Conservation (phyloP, 2,888 invertebrate genomes). For the Periphyllus acericola region DNA sequence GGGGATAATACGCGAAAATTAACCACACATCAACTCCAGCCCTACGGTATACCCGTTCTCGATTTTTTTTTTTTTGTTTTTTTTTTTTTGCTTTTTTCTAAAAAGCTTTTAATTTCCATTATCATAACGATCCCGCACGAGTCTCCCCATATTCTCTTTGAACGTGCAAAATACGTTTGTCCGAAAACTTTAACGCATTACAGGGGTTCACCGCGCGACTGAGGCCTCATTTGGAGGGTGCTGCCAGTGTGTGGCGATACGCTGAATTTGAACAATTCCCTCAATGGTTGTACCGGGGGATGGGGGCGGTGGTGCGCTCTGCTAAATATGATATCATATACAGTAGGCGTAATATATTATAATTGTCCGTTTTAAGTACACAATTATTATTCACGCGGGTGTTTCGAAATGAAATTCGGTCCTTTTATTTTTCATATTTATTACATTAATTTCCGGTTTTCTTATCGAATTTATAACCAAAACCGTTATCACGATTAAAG, state of each 20-base stretch:
- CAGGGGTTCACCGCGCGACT: background rate
- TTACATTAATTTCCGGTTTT: background rate
- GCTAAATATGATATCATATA: too few species aligned
- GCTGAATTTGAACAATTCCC: background rate
- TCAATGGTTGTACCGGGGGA: background rate
- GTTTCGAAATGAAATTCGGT: background rate
- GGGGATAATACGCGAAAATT: too few species aligned
- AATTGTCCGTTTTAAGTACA: background rate
- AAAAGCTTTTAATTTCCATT: background rate
- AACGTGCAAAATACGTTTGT: background rate
- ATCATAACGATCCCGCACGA: background rate
- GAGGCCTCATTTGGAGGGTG: background rate
- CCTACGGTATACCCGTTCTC: too few species aligned
- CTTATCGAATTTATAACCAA: background rate
- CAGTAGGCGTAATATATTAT: background rate
- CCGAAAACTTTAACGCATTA: background rate
- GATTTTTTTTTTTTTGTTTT: background rate
- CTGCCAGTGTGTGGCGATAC: background rate
- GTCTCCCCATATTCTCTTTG: background rate
- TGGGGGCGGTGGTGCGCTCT: too few species aligned
- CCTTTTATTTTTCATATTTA: background rate
- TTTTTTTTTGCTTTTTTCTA: background rate
- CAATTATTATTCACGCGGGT: background rate
- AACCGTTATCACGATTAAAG: too few species aligned
- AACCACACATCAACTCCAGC: too few species aligned